phyloP scores from a whole-genome alignment of 1,140 invertebrate genomes.

The Phortica variegata region DNA sequence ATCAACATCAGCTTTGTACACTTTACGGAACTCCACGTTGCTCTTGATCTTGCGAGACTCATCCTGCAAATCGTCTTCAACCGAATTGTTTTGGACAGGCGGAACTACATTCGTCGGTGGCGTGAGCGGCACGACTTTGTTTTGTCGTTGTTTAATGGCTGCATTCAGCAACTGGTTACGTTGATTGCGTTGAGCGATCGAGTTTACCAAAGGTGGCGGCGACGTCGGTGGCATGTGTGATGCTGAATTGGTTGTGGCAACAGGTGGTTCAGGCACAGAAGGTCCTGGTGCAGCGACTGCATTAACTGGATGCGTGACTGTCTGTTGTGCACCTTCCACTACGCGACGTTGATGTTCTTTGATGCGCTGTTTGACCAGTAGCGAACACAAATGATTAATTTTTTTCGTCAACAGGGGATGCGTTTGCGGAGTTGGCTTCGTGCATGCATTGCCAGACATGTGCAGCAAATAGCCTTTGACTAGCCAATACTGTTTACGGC shows the following conservation, averaged over 20 bases:
- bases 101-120: neutral
- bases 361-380: constrained; percentile 42
- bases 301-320: too few species aligned
- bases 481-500: constrained; percentile 41
- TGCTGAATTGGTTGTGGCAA: neutral
- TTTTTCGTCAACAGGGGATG: constrained; percentile 49
- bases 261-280: neutral
- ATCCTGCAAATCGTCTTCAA: too few species aligned
- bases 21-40: constrained; percentile 45
- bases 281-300: too few species aligned
- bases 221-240: neutral
- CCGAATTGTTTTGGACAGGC: neutral
- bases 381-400: constrained; percentile 44
- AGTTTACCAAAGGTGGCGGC: neutral
- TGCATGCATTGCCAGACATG: constrained; percentile 37
- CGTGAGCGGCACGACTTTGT: neutral
- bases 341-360: constrained; percentile 26
- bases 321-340: constrained; percentile 11
- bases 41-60: constrained; percentile 19
- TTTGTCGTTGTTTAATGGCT: too few species aligned
- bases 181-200: neutral
- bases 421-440: constrained; percentile 42
- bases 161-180: neutral
- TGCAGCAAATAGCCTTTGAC: constrained; percentile 45
- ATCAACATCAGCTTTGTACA: constrained; percentile 29